Evolutionary conservation across 2,113 vertebrate species (phyloP), one percentile per base, ranked within the genome.

Genomic region (Oryzias celebensis): DNA sequence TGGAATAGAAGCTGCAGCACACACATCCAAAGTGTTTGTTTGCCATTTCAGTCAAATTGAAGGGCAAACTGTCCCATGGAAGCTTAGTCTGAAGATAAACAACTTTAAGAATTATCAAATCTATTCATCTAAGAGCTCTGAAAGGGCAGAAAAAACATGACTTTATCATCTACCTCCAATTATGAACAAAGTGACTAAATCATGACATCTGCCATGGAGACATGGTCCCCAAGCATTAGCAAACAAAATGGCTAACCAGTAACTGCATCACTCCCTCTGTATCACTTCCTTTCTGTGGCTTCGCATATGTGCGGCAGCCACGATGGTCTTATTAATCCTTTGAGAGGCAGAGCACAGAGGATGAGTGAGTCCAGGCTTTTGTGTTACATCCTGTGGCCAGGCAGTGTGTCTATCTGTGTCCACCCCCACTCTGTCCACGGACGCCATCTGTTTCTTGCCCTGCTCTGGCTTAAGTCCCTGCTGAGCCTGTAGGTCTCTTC

Each of bases 401-500:
- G 68, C 79, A 55, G 55, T 59, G 56, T 4, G 18, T 71, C 64
- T 73, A 47, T 69, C 53, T 69, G 45, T 52, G 58, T 47, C 68
- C 55, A 2, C 69, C 65, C 78, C 68, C 71, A 50, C 64, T 46
- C 50, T 75, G 66, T 61, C 65, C 80, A 68, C 81, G 56, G 72
- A 17, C 43, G 65, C 87, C 90, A 91, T 91, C 90, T 91, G 90
- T 85, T 87, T 89, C 81, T 86, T 84, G 78, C 64, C 68, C 65
- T 66, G 68, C 63, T 86, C 76, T 70, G 83, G 64, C 68, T 78
- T 77, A 81, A 77, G 65, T 85, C 83, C 73, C 71, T 8, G 17
- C 56, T 77, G 77, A 77, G 67, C 66, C 46, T 31, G 4, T 36
- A 36, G 48, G 62, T 71, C 75, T 75, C 70, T 78, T 68, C 75